These are phyloP conservation scores for Clamator glandarius DNA, from an alignment of 2,797 vertebrate species.

Conservation along the genomic window DNA sequence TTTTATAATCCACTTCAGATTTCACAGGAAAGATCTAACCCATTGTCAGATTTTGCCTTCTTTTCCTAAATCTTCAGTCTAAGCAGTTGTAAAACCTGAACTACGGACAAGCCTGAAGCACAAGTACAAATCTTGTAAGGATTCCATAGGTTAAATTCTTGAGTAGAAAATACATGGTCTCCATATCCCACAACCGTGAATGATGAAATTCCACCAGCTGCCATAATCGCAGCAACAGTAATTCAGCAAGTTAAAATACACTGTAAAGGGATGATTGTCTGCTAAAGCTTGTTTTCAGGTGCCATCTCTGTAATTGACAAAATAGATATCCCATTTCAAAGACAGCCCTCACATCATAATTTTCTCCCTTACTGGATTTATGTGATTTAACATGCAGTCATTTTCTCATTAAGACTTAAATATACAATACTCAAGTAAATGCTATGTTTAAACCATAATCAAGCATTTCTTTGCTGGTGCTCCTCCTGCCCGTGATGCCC, in stretches of 20 bases:
- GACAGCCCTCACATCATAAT: neutral
- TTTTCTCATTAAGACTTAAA: slow-evolving; percentile 30
- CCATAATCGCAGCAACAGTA: neutral
- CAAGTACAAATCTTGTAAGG: neutral
- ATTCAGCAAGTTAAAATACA: neutral
- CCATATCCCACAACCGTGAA: neutral
- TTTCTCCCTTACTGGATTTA: neutral
- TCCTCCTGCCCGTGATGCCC: neutral
- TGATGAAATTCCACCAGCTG: neutral
- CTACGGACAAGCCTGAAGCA: too few relatives aligned
- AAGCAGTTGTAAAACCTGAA: neutral
- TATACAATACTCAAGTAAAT: neutral
- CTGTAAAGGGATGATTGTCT: neutral
- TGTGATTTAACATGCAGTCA: neutral
- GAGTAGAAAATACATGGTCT: neutral
- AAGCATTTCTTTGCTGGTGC: neutral
- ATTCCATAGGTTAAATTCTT: neutral
- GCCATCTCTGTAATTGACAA: neutral
- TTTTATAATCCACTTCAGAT: neutral
- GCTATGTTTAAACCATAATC: neutral
- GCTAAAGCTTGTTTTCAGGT: neutral
- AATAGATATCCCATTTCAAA: neutral
- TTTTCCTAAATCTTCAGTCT: neutral
- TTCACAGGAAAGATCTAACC: neutral
- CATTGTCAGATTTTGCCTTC: neutral